Conservation (phyloP, 1,140 invertebrate species). For the Papilio polyxenes region DNA sequence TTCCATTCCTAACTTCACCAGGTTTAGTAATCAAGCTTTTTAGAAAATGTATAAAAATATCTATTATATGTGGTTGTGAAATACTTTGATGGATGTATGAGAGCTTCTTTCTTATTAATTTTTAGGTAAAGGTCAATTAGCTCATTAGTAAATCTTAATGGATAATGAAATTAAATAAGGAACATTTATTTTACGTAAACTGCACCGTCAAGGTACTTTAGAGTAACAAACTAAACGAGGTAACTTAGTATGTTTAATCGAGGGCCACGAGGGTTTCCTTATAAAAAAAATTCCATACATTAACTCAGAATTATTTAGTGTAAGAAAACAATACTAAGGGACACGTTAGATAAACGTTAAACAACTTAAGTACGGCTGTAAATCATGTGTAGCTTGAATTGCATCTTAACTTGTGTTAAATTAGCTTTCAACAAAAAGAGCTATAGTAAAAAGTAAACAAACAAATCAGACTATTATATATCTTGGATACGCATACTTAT, state of each 20-base stretch:
- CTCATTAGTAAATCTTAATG: no score
- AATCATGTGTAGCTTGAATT: neutral
- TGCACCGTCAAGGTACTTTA: neutral
- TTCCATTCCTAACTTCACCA: no score
- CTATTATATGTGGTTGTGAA: no score
- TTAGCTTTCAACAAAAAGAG: neutral
- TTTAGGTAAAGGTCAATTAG: no score
- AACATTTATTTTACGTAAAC: no score
- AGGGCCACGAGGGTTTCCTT: neutral
- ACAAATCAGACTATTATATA: neutral
- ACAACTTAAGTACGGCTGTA: neutral
- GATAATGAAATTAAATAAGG: no score
- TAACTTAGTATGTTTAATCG: no score
- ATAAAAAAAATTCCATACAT: neutral
- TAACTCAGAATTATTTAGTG: neutral
- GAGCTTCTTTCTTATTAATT: no score
- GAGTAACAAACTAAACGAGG: neutral
- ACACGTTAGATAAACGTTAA: neutral
- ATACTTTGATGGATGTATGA: no score
- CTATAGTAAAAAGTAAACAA: neutral
- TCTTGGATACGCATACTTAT: neutral
- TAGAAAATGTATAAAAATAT: no score
- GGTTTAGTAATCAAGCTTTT: no score
- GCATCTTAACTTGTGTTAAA: neutral
- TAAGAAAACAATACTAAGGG: neutral